Percentiles rank a stretch among this genome's conserved stretches.
phyloP scores from a whole-genome alignment of 2,888 invertebrate genomes.

The Steinernema scapterisci region DNA sequence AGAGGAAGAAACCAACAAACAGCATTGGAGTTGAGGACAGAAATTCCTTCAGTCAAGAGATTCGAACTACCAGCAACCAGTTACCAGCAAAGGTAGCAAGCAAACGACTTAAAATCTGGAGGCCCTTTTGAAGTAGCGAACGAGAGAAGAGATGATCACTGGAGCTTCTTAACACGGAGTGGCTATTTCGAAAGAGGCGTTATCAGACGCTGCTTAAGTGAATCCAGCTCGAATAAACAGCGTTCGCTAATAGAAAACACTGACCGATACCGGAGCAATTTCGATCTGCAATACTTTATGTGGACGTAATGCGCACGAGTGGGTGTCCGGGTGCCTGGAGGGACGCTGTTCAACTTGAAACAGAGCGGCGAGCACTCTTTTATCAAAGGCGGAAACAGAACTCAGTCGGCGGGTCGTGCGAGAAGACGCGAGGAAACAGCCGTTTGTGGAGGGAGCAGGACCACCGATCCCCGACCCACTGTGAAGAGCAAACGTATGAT shows the following conservation, averaged over 20 bases:
- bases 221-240: background rate
- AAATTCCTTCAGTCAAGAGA: too few species aligned
- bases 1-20: too few species aligned
- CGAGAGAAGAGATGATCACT: too few species aligned
- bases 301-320: background rate
- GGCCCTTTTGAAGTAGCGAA: too few species aligned
- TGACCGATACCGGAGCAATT: background rate
- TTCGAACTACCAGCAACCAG: too few species aligned
- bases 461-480: conserved; percentile 11
- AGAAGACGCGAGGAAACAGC: background rate
- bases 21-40: too few species aligned
- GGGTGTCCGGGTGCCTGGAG: background rate
- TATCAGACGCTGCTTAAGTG: background rate
- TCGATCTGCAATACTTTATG: background rate
- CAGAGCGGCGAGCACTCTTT: conserved; percentile 1
- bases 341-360: background rate
- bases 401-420: conserved; percentile 5
- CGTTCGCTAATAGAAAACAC: conserved; percentile 20
- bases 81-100: too few species aligned
- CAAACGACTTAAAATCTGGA: too few species aligned
- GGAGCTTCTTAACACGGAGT: too few species aligned
- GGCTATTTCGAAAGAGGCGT: too few species aligned
- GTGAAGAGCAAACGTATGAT: conserved; percentile 1
- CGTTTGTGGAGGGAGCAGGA: conserved; percentile 9
- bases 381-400: background rate